phyloP scores from a whole-genome alignment of 2,888 invertebrate genomes.

The Caenorhabditis sulstoni region DNA sequence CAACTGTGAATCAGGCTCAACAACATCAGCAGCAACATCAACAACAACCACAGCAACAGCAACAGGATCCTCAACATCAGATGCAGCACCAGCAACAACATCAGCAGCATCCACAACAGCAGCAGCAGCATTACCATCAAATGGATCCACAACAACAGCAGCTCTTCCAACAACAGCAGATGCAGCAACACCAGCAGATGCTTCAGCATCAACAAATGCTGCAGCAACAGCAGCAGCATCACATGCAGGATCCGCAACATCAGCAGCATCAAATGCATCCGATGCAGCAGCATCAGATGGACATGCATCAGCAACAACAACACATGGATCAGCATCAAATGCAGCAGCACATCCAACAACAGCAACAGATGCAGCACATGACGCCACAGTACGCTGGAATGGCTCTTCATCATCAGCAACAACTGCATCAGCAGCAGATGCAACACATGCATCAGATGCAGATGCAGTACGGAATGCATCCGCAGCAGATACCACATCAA shows the following conservation, averaged over 20 bases:
- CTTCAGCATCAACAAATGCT: constrained; percentile 9
- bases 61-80: neutral
- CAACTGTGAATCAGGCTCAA: neutral
- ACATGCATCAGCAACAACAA: constrained; percentile 14
- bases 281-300: constrained; percentile 13
- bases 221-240: constrained; percentile 8
- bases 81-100: constrained; percentile 17
- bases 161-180: constrained; percentile 2
- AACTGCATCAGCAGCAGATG: constrained; percentile 11
- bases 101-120: neutral
- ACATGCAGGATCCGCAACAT: neutral
- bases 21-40: neutral
- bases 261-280: constrained; percentile 20
- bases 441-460: constrained; percentile 25
- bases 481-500: constrained; percentile 24
- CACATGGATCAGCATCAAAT: constrained; percentile 19
- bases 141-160: neutral
- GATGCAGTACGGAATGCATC: constrained; percentile 34
- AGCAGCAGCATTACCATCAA: constrained; percentile 16
- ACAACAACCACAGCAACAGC: neutral
- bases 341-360: constrained; percentile 13
- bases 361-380: constrained; percentile 18
- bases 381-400: constrained; percentile 26
- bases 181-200: constrained; percentile 7
- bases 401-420: neutral